Evolutionary conservation across 2,113 vertebrate species (phyloP).

Genomic region (Maccullochella peelii): DNA sequence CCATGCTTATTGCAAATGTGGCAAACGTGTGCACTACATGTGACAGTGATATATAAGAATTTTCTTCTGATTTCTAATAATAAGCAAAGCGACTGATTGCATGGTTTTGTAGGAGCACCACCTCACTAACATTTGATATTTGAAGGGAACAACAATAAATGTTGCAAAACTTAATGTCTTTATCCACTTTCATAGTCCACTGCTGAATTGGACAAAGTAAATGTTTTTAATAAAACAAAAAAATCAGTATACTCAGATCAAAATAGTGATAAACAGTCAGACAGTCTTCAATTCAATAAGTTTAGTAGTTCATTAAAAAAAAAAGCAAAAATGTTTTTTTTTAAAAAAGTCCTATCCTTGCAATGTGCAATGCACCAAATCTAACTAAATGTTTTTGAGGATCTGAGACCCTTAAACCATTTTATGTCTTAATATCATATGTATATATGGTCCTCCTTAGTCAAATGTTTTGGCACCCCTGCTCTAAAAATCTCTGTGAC

Average conservation of each 20-base stretch:
- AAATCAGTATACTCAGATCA: not conserved
- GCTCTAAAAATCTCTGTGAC: not conserved
- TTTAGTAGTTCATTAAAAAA: not conserved
- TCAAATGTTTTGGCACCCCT: not conserved
- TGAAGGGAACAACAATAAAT: conserved; percentile 3
- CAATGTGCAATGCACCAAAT: not conserved
- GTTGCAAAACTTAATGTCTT: not conserved
- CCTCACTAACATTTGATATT: not conserved
- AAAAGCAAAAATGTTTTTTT: no score
- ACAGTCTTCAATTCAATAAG: not conserved
- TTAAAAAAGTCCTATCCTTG: no score
- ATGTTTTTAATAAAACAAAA: not conserved
- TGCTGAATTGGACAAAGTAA: not conserved
- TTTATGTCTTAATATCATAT: not conserved
- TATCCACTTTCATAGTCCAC: not conserved
- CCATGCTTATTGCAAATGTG: not conserved
- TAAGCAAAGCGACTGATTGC: not conserved
- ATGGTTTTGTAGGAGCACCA: not conserved
- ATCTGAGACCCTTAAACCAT: not conserved
- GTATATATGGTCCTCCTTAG: not conserved
- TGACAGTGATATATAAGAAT: not conserved
- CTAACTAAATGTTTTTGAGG: not conserved
- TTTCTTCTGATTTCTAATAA: not conserved
- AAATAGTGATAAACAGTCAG: not conserved
- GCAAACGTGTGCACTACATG: no score